These are phyloP conservation scores for Mesochorus sp. DNA, from an alignment of 2,888 invertebrate genomes.

Conservation along the genomic window DNA sequence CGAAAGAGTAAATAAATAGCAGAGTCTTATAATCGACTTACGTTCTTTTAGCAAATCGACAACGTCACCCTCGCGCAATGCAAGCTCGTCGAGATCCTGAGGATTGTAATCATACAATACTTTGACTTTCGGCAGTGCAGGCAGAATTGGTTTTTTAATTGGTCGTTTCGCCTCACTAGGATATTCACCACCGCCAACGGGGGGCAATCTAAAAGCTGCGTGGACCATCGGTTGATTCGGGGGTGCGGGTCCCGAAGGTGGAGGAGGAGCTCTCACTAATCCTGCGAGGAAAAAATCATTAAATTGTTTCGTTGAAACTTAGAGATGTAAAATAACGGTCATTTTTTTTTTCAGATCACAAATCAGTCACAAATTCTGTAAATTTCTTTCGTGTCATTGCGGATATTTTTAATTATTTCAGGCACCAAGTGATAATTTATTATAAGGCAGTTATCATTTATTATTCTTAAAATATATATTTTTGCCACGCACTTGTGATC, in stretches of 20 bases:
- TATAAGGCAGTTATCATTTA: too few species aligned
- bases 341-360: background rate
- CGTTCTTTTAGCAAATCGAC: constrained; percentile 86
- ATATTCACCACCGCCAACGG: constrained; percentile 62
- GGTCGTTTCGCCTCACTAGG: constrained; percentile 59
- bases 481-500: too few species aligned
- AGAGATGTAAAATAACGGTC: background rate
- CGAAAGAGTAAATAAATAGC: background rate
- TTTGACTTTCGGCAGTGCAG: constrained; percentile 81
- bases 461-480: too few species aligned
- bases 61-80: constrained; percentile 85
- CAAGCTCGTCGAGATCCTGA: constrained; percentile 86
- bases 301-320: background rate
- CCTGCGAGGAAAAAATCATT: constrained; percentile 62
- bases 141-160: constrained; percentile 81
- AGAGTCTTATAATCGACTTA: constrained; percentile 72
- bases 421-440: too few species aligned
- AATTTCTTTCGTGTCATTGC: too few species aligned
- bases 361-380: too few species aligned
- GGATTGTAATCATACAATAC: constrained; percentile 86
- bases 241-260: constrained; percentile 82
- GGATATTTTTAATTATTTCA: too few species aligned
- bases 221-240: constrained; percentile 80
- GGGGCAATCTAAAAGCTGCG: constrained; percentile 74
- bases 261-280: constrained; percentile 80